A percentile compares a stretch with the other conserved stretches of the same genome.
phyloP scores from a whole-genome alignment of 2,888 invertebrate genomes.

The Machimus rusticus region DNA sequence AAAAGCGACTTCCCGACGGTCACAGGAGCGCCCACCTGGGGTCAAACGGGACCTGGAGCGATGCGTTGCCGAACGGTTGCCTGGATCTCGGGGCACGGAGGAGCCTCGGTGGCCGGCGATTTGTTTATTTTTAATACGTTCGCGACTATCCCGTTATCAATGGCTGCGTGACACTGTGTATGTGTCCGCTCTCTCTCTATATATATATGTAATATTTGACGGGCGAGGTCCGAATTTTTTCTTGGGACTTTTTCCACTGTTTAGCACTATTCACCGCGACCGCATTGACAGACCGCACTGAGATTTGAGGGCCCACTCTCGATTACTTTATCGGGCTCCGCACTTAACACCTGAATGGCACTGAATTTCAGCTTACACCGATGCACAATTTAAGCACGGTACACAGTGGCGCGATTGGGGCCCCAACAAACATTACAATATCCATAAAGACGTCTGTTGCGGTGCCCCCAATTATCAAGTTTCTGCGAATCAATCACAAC shows the following conservation, averaged over 20 bases:
- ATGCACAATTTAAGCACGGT: constrained; percentile 41
- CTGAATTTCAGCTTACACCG: constrained; percentile 42
- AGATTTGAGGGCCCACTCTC: background rate
- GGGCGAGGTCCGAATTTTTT: constrained; percentile 58
- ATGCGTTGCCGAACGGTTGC: background rate
- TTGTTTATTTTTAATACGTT: constrained; percentile 37
- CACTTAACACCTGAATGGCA: background rate
- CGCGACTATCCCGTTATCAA: constrained; percentile 51
- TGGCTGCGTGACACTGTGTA: constrained; percentile 50
- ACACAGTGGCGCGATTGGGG: constrained; percentile 51
- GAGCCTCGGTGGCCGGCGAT: background rate
- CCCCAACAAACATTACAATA: constrained; percentile 53
- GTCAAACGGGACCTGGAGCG: background rate
- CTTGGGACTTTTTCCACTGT: background rate
- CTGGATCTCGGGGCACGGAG: background rate
- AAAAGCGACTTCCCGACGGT: background rate
- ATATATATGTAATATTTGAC: constrained; percentile 52
- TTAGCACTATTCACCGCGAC: constrained; percentile 26
- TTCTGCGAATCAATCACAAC: constrained; percentile 51
- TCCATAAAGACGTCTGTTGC: constrained; percentile 52
- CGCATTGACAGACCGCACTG: constrained; percentile 10
- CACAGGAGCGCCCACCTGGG: background rate
- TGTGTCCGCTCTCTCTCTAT: constrained; percentile 2
- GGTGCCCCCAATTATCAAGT: constrained; percentile 50
- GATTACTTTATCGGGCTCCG: background rate